Evolutionary conservation across 2,888 invertebrate genomes (phyloP), one percentile per base, ranked within the genome.

Genomic region (Psylliodes chrysocephalus): DNA sequence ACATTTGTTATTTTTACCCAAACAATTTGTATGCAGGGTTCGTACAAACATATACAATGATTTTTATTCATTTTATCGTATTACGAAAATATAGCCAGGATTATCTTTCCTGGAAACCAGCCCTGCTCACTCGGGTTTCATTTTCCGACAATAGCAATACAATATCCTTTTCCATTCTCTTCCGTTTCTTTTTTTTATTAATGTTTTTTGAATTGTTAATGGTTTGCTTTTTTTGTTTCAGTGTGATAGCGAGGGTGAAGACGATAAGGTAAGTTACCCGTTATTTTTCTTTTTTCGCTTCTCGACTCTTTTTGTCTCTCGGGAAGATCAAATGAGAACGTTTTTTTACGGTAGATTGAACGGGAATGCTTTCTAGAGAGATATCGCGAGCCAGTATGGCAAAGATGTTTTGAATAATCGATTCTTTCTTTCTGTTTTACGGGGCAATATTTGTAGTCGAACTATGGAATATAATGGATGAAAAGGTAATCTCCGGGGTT

Each of bases 161-260:
- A 60, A 59, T 69, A 60, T 55, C 63, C 64, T 68, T 64, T 67
- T 62, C 54, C 33, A 53, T 15, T 60, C 52, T 30, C 44, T 65
- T 60, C 46, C 22, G 28, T 28, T 25, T 19, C 12, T 60, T 49
- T 63, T n/a, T 47, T 71, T 73, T 67, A 72, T 71, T 74, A 62
- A 60, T 54, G 55, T 56, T 60, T 63, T 57, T 38, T 49, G 38
- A 47, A 57, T 60, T 19, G 47, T 61, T 76, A 78, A 78, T 78
- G 74, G 75, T 77, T 73, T 77, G 79, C 78, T 77, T 85, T 84
- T n/a, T 83, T 83, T 85, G 83, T 91, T 90, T 74, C 89, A 94
- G 93, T 94, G 93, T 93, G 93, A 93, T 93, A 94, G 92, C 88
- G 92, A 92, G 88, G 92, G 91, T 85, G 92, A 92, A 86, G 93